Evolutionary conservation across 2,113 vertebrate species (phyloP).

Genomic region (Rhineura floridana): DNA sequence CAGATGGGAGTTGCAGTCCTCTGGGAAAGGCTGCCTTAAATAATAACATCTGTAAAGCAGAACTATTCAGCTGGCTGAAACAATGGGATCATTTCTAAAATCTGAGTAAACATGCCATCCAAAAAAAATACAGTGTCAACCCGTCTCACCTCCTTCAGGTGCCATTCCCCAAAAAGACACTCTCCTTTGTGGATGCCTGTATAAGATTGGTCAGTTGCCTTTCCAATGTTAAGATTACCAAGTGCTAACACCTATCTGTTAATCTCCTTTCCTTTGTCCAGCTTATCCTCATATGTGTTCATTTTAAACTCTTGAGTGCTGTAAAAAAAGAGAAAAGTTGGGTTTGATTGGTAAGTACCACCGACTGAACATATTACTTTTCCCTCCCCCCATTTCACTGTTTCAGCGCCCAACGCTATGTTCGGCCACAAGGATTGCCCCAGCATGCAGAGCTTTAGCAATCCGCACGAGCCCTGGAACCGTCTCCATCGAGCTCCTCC

Average conservation of each 20-base stretch:
- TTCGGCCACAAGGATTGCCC: constrained; percentile 97
- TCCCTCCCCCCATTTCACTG: constrained; percentile 80
- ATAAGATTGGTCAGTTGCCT: constrained; percentile 59
- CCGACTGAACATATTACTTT: constrained; percentile 73
- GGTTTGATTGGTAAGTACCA: constrained; percentile 80
- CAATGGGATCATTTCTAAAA: too few species aligned
- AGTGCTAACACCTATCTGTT: constrained; percentile 79
- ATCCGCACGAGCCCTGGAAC: constrained; percentile 97
- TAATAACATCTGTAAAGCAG: too few species aligned
- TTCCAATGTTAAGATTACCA: constrained; percentile 64
- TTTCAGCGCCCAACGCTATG: constrained; percentile 92
- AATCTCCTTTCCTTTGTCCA: constrained; percentile 85
- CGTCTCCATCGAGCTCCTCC: constrained; percentile 96
- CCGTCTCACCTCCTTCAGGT: background rate
- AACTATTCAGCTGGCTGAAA: too few species aligned
- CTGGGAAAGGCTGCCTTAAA: too few species aligned
- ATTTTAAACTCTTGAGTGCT: constrained; percentile 84
- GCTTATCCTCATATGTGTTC: constrained; percentile 87
- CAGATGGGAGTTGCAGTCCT: too few species aligned
- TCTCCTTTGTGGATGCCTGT: background rate
- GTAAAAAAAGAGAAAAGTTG: constrained; percentile 69
- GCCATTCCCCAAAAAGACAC: constrained; percentile 46
- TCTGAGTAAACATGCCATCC: too few species aligned
- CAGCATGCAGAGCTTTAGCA: constrained; percentile 89
- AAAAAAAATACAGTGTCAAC: too few species aligned